Evolutionary conservation across 2,888 invertebrate species (phyloP).

Genomic region (Zaprionus obscuricornis): DNA sequence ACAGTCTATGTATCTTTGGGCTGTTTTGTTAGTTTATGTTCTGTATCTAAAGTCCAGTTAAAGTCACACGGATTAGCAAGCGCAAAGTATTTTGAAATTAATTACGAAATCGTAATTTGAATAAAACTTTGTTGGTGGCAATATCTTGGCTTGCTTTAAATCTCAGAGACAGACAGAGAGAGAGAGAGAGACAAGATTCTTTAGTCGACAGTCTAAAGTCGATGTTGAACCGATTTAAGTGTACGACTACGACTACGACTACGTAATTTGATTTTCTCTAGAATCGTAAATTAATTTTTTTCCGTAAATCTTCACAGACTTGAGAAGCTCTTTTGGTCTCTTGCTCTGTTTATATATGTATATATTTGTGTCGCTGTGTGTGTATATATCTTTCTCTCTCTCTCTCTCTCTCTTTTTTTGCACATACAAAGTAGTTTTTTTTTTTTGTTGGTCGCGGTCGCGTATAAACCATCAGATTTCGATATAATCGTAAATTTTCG

Average conservation of each 20-base stretch:
- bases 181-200: neutral
- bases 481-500: conserved; percentile 78
- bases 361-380: no score
- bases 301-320: conserved; percentile 68
- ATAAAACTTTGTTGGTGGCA: conserved; percentile 72
- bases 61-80: conserved; percentile 57
- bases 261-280: conserved; percentile 75
- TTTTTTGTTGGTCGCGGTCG: conserved; percentile 54
- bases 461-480: conserved; percentile 78
- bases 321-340: no score
- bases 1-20: no score
- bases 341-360: no score
- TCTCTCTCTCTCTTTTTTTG: conserved; percentile 19
- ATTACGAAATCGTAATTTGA: conserved; percentile 70
- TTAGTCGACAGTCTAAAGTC: no score
- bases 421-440: conserved; percentile 68
- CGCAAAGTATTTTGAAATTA: conserved; percentile 63
- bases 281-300: conserved; percentile 78
- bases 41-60: conserved; percentile 42
- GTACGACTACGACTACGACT: conserved; percentile 49
- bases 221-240: conserved; percentile 20
- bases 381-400: conserved; percentile 5
- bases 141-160: conserved; percentile 3
- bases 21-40: neutral
- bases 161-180: conserved; percentile 2